A percentile compares a stretch with the other conserved stretches of the same genome.
Evolutionary conservation across 1,140 invertebrate genomes (phyloP).

Genomic region (Colletes latitarsis): DNA sequence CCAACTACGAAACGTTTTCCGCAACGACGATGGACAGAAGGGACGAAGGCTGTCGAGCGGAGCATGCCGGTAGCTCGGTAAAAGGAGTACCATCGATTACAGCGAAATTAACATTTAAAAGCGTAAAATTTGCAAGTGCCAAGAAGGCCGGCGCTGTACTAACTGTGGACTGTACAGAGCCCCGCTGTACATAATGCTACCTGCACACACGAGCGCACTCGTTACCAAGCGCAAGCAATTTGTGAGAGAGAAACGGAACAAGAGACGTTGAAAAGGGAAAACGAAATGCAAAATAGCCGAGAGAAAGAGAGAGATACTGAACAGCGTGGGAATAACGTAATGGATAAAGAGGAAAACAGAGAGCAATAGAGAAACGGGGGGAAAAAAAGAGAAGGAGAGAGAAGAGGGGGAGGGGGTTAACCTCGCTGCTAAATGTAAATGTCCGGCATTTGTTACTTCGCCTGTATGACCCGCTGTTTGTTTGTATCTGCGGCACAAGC

Average conservation of each 20-base stretch:
- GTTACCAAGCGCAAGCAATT: conserved; percentile 50
- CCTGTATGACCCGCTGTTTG: conserved; percentile 77
- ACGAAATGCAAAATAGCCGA: conserved; percentile 41
- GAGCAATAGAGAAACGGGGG: neutral
- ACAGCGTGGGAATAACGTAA: neutral
- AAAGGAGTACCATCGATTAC: conserved; percentile 68
- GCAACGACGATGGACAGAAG: conserved; percentile 7
- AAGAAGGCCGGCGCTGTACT: conserved; percentile 53
- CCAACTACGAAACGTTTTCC: neutral
- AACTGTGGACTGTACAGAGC: conserved; percentile 51
- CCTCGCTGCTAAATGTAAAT: conserved; percentile 79
- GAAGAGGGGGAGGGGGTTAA: conserved; percentile 18
- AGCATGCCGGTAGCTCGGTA: conserved; percentile 34
- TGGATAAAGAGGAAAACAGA: conserved; percentile 24
- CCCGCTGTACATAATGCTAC: conserved; percentile 55
- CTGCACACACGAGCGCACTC: conserved; percentile 57
- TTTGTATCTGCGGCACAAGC: conserved; percentile 72
- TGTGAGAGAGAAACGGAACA: conserved; percentile 7
- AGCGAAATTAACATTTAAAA: conserved; percentile 72
- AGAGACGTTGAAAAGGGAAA: neutral
- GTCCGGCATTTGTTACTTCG: conserved; percentile 78
- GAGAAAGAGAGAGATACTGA: conserved; percentile 25
- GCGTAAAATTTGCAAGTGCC: conserved; percentile 74
- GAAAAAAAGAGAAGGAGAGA: conserved; percentile 29
- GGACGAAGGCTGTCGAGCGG: conserved; percentile 5